Evolutionary conservation across 1,140 invertebrate species (phyloP).

Genomic region (Ooceraea biroi): DNA sequence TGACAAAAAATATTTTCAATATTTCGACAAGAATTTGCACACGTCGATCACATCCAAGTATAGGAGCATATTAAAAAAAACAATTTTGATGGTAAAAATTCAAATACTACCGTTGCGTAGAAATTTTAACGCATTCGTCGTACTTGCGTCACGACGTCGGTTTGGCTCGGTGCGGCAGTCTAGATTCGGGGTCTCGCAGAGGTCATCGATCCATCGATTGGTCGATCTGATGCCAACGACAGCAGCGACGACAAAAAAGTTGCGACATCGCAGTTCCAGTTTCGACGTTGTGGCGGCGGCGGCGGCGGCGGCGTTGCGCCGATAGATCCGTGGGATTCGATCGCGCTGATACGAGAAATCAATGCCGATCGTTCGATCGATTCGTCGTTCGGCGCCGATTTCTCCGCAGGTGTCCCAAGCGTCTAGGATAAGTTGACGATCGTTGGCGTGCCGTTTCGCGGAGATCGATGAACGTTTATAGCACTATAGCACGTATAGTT

Average conservation of each 20-base stretch:
- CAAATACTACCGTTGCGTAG: neutral
- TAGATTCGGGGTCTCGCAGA: conserved; percentile 22
- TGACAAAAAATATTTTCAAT: neutral
- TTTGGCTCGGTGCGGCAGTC: conserved; percentile 20
- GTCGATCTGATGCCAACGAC: conserved; percentile 32
- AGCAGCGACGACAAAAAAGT: conserved; percentile 50
- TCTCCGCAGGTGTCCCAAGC: conserved; percentile 71
- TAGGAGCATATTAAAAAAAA: neutral
- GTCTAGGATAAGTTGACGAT: conserved; percentile 56
- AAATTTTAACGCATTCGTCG: neutral
- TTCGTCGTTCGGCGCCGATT: conserved; percentile 69
- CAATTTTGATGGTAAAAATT: neutral
- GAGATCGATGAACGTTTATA: conserved; percentile 67
- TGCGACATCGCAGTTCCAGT: conserved; percentile 53
- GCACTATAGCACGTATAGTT: conserved; percentile 10
- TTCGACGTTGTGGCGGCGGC: conserved; percentile 31
- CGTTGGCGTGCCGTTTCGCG: conserved; percentile 64
- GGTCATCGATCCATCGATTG: conserved; percentile 67
- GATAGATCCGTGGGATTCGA: conserved; percentile 62
- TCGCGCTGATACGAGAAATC: conserved; percentile 64
- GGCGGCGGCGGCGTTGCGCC: conserved; percentile 32
- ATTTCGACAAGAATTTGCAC: neutral
- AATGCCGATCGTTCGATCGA: conserved; percentile 66
- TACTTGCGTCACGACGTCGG: conserved; percentile 40
- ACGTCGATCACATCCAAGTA: neutral